Evolutionary conservation across 2,888 invertebrate species (phyloP), one percentile per base, ranked within the genome.

Genomic region (Selenia dentaria): DNA sequence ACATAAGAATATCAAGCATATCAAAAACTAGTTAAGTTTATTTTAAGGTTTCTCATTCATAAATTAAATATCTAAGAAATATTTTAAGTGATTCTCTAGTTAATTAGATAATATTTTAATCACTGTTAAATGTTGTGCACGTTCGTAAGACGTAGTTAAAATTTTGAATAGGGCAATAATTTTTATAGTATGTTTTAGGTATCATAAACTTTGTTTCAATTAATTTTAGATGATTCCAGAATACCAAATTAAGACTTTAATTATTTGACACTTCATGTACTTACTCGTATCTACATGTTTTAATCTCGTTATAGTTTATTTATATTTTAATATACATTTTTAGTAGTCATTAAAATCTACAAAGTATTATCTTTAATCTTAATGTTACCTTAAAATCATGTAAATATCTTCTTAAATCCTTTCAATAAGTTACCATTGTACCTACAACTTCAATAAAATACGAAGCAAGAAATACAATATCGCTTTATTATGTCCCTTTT

Each of bases 111-210:
- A 77, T 84, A 83, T 78, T 87, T 85, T 81, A 81, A 83, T 86
- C 90, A 90, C 90, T 90, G 90, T 90, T 90, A 88, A 89, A 89
- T 89, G 90, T 90, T 86, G 87, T 89, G 90, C 90, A 90, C 90
- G 74, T 84, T 85, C 74, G 72, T 82, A 79, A 78, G 67, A 56
- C 54, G 77, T 85, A 84, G 83, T 68, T 65, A 74, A 76, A 16
- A 68, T 72, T 80, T 74, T 76, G 59, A 79, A 78, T 84, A 83
- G 79, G 79, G 79, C 79, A 84, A 88, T 88, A 83, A 82, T 85
- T 86, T 85, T 84, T 69, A 72, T 76, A 75, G 70, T 64, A 59
- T 38, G 61, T 35, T 51, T 37, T 46, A 45, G 25, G 38, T 51
- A 44, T 13, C 49, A 28, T n/a, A 33, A 48, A 27, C 18, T 52